A percentile compares a stretch with the other conserved stretches of the same genome.
Conservation (phyloP, 2,888 invertebrate genomes). For the Zeuzera pyrina region DNA sequence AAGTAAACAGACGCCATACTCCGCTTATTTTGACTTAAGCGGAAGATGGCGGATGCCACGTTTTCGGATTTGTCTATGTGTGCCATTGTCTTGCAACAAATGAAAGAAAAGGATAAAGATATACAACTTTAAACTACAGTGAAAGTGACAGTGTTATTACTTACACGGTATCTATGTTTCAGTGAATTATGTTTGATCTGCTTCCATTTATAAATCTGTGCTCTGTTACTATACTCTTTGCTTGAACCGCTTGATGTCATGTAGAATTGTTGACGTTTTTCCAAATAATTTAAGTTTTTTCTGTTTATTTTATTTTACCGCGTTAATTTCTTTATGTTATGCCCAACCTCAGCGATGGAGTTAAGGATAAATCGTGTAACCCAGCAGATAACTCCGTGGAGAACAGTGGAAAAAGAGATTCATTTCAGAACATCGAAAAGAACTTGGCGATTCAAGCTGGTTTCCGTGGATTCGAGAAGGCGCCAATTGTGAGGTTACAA, state of each 20-base stretch:
- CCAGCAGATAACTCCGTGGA: slow-evolving; percentile 12
- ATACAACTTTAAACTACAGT: too few relatives aligned
- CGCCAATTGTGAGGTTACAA: slow-evolving; percentile 31
- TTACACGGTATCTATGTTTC: too few relatives aligned
- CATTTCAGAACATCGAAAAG: slow-evolving; percentile 9
- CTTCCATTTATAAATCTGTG: too few relatives aligned
- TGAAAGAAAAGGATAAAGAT: too few relatives aligned
- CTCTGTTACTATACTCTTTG: too few relatives aligned
- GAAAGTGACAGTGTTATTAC: too few relatives aligned
- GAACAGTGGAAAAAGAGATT: slow-evolving; percentile 7
- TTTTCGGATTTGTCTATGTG: too few relatives aligned
- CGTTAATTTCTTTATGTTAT: slow-evolving; percentile 27
- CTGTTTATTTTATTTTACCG: slow-evolving; percentile 36
- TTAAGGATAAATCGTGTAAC: slow-evolving; percentile 15
- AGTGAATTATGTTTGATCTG: too few relatives aligned
- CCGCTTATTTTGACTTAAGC: too few relatives aligned
- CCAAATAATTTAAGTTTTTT: slow-evolving; percentile 22
- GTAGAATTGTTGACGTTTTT: slow-evolving; percentile 37
- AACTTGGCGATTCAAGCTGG: slow-evolving; percentile 23
- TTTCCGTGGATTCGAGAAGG: slow-evolving; percentile 39
- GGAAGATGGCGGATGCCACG: too few relatives aligned
- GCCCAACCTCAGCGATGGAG: slow-evolving; percentile 36
- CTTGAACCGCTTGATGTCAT: slow-evolving; percentile 15
- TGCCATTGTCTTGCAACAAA: too few relatives aligned
- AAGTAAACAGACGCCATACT: too few relatives aligned